Conservation (phyloP, 2,888 invertebrate genomes). For the Hyposoter didymator region DNA sequence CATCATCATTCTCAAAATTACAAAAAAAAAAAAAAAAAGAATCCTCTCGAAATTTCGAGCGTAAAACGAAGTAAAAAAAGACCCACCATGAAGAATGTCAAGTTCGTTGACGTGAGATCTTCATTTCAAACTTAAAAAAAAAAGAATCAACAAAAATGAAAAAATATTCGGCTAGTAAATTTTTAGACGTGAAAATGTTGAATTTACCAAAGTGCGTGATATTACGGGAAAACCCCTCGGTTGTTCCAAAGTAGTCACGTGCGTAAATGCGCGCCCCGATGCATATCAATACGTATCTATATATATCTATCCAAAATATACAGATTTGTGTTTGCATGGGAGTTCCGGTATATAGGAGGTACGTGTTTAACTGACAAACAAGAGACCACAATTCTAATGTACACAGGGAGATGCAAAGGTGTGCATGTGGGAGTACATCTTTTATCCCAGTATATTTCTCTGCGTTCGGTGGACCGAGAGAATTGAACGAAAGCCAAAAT, state of each 20-base stretch:
- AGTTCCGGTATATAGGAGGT: neutral
- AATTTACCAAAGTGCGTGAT: constrained; percentile 31
- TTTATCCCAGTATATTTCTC: constrained; percentile 52
- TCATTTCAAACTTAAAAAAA: too few relatives aligned
- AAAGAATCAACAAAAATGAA: neutral
- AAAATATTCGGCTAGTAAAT: neutral
- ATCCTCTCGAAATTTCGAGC: too few relatives aligned
- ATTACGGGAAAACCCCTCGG: constrained; percentile 45
- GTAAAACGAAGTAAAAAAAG: too few relatives aligned
- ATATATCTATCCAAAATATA: too few relatives aligned
- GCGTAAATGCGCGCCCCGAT: constrained; percentile 34
- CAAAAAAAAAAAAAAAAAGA: too few relatives aligned
- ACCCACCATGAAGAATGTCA: too few relatives aligned
- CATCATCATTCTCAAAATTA: too few relatives aligned
- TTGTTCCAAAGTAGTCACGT: constrained; percentile 47
- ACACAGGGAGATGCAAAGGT: neutral
- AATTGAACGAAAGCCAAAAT: constrained; percentile 67
- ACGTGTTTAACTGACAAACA: constrained; percentile 14
- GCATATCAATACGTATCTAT: constrained; percentile 6
- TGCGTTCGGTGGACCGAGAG: constrained; percentile 39
- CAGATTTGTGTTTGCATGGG: neutral
- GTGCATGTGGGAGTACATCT: constrained; percentile 26
- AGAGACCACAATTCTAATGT: neutral
- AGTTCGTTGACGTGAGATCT: too few relatives aligned
- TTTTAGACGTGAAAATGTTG: constrained; percentile 51